Conservation (phyloP, 2,113 vertebrate species). For the Fulmarus glacialis region DNA sequence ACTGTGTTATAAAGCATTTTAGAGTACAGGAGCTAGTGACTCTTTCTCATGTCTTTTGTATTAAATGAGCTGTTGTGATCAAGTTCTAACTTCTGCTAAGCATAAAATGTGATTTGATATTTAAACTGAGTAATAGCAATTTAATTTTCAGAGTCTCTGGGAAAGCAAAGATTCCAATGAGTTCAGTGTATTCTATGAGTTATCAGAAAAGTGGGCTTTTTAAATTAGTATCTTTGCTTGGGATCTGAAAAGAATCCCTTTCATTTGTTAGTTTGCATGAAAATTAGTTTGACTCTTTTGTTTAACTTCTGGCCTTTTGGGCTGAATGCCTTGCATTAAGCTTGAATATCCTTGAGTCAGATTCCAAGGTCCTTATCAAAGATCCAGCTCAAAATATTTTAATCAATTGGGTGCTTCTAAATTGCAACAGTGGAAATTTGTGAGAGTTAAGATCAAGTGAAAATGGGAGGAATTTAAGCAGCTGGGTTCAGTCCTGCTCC, state of each 20-base stretch:
- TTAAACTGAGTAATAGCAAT: constrained; percentile 6
- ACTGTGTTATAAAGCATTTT: background rate
- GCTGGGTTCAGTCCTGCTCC: background rate
- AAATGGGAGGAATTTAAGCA: constrained; percentile 29
- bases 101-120: constrained; percentile 7
- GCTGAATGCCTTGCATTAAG: background rate
- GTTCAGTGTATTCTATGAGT: background rate
- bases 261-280: constrained; percentile 2
- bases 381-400: background rate
- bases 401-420: background rate
- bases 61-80: constrained; percentile 13
- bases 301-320: constrained; percentile 1
- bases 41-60: background rate
- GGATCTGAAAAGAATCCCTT: constrained; percentile 5
- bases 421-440: background rate
- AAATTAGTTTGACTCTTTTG: background rate
- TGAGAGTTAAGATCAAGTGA: background rate
- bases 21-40: background rate
- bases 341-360: constrained; percentile 4
- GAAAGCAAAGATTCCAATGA: background rate
- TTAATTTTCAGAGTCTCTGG: constrained; percentile 8
- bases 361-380: constrained; percentile 22
- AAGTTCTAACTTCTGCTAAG: constrained; percentile 15
- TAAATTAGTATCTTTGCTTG: background rate
- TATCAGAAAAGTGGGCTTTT: background rate